phyloP scores from a whole-genome alignment of 2,113 vertebrate genomes.

The Damaliscus lunatus region DNA sequence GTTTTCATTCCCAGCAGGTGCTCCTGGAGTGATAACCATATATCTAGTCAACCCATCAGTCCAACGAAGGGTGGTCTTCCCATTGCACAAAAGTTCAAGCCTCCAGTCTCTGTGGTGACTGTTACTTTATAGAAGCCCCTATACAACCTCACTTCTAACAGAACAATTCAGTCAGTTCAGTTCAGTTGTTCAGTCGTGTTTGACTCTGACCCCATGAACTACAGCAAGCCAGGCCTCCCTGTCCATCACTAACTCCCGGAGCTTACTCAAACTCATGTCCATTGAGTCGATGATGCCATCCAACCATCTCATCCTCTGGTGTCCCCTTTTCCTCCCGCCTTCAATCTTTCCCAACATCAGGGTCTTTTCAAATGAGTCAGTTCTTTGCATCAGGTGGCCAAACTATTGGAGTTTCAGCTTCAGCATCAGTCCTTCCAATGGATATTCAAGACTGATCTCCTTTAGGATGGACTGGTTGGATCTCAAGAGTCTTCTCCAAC shows the following conservation, averaged over 20 bases:
- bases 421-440: neutral
- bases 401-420: neutral
- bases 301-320: neutral
- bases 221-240: neutral
- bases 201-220: neutral
- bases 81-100: neutral
- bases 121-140: neutral
- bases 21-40: neutral
- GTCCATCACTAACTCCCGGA: neutral
- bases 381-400: neutral
- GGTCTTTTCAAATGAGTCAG: neutral
- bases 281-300: neutral
- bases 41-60: neutral
- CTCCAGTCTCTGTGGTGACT: neutral
- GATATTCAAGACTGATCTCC: neutral
- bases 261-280: neutral
- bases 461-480: neutral
- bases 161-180: neutral
- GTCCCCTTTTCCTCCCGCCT: neutral
- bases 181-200: neutral
- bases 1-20: neutral
- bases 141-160: neutral
- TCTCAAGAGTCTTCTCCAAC: neutral
- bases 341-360: neutral
- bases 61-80: neutral